Percentiles rank a stretch among this genome's conserved stretches.
Evolutionary conservation across 2,888 invertebrate genomes (phyloP).

Genomic region (Malthinus flaveolus): DNA sequence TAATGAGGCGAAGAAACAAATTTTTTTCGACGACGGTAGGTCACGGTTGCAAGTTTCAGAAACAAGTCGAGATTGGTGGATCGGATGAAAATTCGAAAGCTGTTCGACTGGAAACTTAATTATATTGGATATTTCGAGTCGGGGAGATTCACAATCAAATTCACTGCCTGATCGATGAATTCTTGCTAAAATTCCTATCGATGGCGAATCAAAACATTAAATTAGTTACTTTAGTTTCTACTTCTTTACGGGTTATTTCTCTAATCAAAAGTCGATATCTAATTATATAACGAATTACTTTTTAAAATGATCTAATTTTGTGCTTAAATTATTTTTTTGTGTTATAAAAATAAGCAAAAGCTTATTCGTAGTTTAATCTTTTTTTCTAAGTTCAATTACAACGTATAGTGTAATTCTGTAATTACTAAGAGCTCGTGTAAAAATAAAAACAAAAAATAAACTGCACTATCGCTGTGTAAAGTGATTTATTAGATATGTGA

Average conservation of each 20-base stretch:
- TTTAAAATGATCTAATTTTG: not conserved
- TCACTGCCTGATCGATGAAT: constrained; percentile 46
- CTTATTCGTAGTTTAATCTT: too few relatives aligned
- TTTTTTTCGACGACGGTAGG: constrained; percentile 15
- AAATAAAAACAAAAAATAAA: too few relatives aligned
- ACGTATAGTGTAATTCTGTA: too few relatives aligned
- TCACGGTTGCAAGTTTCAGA: constrained; percentile 18
- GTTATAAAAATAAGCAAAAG: too few relatives aligned
- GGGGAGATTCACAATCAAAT: constrained; percentile 51
- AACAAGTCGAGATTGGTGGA: constrained; percentile 25
- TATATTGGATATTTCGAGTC: constrained; percentile 51
- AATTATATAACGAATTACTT: constrained; percentile 3
- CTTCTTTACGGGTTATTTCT: constrained; percentile 18
- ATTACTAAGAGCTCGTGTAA: too few relatives aligned
- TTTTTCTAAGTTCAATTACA: too few relatives aligned
- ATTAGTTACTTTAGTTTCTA: constrained; percentile 23
- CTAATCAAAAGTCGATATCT: constrained; percentile 15
- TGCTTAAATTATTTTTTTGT: too few relatives aligned
- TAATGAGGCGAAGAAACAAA: constrained; percentile 6
- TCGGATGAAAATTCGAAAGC: constrained; percentile 47
- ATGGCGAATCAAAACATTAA: constrained; percentile 23
- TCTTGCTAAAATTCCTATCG: constrained; percentile 26
- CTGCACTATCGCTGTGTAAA: too few relatives aligned
- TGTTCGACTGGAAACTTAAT: constrained; percentile 52
- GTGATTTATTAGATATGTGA: too few relatives aligned